A percentile compares a stretch with the other conserved stretches of the same genome.
Conservation (phyloP, 2,113 vertebrate genomes). For the Pollimyrus isidori region DNA sequence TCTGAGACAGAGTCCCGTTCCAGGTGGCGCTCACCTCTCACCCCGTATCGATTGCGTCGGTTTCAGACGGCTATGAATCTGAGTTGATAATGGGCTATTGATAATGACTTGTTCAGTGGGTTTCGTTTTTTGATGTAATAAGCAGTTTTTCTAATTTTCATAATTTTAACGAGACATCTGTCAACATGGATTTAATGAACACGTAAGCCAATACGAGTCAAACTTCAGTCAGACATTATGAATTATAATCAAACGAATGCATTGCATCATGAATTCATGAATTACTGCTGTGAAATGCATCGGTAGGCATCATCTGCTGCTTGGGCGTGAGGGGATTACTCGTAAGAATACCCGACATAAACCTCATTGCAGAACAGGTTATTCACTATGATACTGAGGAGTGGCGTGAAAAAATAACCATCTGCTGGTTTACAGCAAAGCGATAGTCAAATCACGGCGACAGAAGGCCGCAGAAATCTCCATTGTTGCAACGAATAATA, state of each 20-base stretch:
- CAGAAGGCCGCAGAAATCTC: neutral
- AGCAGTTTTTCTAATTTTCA: neutral
- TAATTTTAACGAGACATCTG: neutral
- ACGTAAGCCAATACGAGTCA: neutral
- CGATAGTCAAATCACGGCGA: neutral
- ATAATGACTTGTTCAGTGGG: neutral
- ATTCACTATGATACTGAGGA: neutral
- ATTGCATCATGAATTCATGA: neutral
- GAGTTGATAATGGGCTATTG: neutral
- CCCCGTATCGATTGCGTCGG: neutral
- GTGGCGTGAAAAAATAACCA: neutral
- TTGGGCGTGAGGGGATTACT: neutral
- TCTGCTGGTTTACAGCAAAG: neutral
- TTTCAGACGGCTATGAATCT: neutral
- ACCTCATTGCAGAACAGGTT: neutral
- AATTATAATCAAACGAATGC: neutral
- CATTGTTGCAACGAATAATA: neutral
- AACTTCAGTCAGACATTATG: neutral
- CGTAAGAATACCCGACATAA: neutral
- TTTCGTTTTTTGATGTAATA: neutral
- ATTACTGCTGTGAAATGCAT: neutral
- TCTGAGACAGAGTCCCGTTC: neutral
- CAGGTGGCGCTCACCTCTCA: neutral
- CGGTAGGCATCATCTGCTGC: neutral
- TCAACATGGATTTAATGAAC: neutral